A percentile compares a stretch with the other conserved stretches of the same genome.
These are phyloP conservation scores for Mungos mungo DNA, from an alignment of 2,113 vertebrate genomes.

Conservation along the genomic window DNA sequence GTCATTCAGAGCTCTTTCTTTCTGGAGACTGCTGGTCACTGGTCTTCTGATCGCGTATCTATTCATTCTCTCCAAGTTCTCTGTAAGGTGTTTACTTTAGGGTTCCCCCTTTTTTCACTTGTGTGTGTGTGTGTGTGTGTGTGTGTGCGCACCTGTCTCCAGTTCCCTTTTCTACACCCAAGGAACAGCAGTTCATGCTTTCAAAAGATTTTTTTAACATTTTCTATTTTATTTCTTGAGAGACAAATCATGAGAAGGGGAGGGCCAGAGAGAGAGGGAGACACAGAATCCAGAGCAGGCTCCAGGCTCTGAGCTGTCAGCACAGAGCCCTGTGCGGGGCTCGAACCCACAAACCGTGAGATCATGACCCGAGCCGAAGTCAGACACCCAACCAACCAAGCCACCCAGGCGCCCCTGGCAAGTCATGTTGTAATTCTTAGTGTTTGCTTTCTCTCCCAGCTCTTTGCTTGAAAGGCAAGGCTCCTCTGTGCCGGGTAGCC, in stretches of 20 bases:
- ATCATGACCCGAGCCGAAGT: no score
- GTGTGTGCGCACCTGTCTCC: not conserved
- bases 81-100: not conserved
- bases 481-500: not conserved
- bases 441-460: not conserved
- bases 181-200: not conserved
- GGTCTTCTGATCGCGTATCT: not conserved
- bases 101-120: not conserved
- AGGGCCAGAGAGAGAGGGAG: no score
- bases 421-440: not conserved
- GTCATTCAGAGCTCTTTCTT: not conserved
- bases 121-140: accelerated
- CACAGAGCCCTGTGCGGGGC: accelerated
- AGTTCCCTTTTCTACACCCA: not conserved
- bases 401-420: not conserved
- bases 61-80: not conserved
- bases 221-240: no score
- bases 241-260: no score
- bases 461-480: not conserved
- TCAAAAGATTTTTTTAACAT: not conserved
- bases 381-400: no score
- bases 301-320: no score
- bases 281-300: no score
- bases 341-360: no score
- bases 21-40: not conserved